A percentile compares a stretch with the other conserved stretches of the same genome.
Conservation (phyloP, 2,797 vertebrate species). For the Chaetophractus vellerosus region DNA sequence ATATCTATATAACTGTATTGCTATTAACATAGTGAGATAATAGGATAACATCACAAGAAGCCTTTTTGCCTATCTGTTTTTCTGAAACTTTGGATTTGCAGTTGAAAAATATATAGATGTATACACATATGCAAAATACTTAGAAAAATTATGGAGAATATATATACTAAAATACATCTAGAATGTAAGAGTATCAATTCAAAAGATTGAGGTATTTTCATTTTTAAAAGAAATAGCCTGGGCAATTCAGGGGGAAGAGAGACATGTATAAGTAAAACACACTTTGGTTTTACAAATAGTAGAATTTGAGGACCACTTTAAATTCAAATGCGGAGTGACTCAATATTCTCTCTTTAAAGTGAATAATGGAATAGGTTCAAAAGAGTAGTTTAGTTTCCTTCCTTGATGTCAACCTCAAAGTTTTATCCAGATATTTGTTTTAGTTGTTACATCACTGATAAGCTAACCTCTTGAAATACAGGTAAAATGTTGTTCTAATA, state of each 20-base stretch:
- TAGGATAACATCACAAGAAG: neutral
- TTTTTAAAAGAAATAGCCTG: neutral
- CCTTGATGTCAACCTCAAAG: neutral
- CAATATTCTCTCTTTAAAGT: neutral
- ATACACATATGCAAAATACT: neutral
- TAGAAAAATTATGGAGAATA: neutral
- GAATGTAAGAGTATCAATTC: neutral
- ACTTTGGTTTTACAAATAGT: neutral
- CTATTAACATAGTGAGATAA: neutral
- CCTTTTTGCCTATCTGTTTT: neutral
- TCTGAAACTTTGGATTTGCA: neutral
- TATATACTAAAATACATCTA: neutral
- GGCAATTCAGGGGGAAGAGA: neutral
- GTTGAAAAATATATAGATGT: neutral
- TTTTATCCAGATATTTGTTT: neutral
- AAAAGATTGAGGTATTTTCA: neutral
- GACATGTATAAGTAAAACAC: neutral
- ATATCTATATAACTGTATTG: neutral
- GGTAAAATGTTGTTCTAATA: neutral
- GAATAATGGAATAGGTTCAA: neutral
- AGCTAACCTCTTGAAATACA: neutral
- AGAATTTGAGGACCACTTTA: neutral
- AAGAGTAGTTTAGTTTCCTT: neutral
- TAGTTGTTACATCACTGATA: neutral
- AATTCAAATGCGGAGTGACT: neutral